A percentile compares a stretch with the other conserved stretches of the same genome.
Conservation (phyloP, 2,797 vertebrate species). For the Paguma larvata region DNA sequence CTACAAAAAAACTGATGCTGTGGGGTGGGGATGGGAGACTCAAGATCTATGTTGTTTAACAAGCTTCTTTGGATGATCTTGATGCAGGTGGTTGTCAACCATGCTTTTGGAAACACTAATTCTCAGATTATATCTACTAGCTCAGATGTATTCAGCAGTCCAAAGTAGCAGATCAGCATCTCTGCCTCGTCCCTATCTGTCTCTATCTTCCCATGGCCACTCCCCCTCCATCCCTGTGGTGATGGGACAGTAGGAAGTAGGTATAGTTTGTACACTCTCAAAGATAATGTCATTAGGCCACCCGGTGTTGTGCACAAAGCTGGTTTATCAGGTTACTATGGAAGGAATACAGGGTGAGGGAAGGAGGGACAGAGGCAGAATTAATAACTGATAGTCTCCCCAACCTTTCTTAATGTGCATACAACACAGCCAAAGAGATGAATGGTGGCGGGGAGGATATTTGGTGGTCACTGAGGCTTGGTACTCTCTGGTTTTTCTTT, state of each 20-base stretch:
- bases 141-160: background rate
- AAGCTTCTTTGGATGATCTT: background rate
- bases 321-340: background rate
- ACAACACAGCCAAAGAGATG: background rate
- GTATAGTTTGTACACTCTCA: background rate
- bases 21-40: background rate
- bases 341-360: background rate
- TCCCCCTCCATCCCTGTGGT: slow-evolving; percentile 44
- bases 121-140: background rate
- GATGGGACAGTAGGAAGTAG: background rate
- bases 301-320: background rate
- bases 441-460: background rate
- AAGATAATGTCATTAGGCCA: background rate
- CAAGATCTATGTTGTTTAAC: background rate
- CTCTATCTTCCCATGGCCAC: background rate
- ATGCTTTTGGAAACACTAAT: background rate
- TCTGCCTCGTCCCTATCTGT: background rate
- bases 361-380: background rate
- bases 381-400: background rate
- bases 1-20: background rate
- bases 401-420: background rate
- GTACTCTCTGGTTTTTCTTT: slow-evolving; percentile 6
- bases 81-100: background rate
- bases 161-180: background rate
- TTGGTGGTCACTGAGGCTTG: background rate